phyloP scores from a whole-genome alignment of 2,797 vertebrate species.

The Crypturellus tataupa region DNA sequence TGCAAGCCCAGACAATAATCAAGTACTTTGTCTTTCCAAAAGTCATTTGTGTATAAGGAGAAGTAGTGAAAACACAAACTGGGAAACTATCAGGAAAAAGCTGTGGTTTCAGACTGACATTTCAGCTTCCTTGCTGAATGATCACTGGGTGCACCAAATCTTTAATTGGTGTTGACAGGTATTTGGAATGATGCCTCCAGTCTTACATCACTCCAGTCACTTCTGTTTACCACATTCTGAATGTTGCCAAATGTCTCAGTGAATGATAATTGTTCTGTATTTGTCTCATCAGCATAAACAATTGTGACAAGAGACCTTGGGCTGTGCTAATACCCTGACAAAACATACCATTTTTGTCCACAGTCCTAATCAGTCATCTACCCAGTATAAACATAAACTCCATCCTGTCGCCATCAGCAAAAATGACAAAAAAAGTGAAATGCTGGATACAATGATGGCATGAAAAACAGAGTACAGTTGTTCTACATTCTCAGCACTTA shows the following conservation, averaged over 20 bases:
- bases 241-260: constrained; percentile 8
- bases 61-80: neutral
- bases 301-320: constrained; percentile 41
- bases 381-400: neutral
- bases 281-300: constrained; percentile 48
- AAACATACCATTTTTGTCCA: neutral
- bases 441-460: neutral
- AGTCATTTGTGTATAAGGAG: neutral
- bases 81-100: neutral
- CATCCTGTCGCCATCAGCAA: neutral
- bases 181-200: constrained; percentile 12
- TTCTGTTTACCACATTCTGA: constrained; percentile 37
- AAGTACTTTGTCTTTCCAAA: neutral
- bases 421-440: constrained; percentile 9
- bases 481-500: neutral
- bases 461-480: neutral
- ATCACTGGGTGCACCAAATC: constrained; percentile 9
- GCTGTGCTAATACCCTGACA: neutral
- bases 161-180: constrained; percentile 15
- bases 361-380: neutral
- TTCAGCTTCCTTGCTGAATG: neutral
- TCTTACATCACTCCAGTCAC: constrained; percentile 28
- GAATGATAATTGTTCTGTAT: constrained; percentile 44
- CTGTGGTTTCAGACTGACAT: neutral
- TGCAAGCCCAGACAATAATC: neutral